These are phyloP conservation scores for Casuarius casuarius DNA, from an alignment of 2,113 vertebrate species.

Conservation along the genomic window DNA sequence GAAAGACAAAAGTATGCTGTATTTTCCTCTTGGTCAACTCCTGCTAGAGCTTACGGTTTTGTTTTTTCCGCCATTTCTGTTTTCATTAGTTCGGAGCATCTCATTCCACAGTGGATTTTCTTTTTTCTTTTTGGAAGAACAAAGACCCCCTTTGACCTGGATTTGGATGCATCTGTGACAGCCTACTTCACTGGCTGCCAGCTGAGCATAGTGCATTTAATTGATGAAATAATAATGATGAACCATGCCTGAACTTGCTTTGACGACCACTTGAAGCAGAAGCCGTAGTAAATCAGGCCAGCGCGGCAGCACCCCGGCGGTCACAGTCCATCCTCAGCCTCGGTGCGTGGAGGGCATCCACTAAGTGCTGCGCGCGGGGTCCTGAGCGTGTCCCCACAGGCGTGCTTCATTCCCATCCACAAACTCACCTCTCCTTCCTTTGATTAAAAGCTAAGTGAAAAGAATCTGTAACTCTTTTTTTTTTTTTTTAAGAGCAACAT, in stretches of 20 bases:
- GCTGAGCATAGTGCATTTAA: slow-evolving; percentile 72
- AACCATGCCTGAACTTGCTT: slow-evolving; percentile 65
- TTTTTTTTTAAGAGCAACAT: neutral
- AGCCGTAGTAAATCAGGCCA: slow-evolving; percentile 52
- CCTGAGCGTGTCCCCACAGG: neutral
- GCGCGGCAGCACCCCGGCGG: neutral
- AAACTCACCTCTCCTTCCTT: neutral
- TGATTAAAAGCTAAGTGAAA: slow-evolving; percentile 8
- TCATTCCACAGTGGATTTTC: neutral
- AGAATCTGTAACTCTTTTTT: neutral
- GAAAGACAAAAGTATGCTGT: neutral
- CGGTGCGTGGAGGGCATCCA: neutral
- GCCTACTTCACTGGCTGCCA: slow-evolving; percentile 67
- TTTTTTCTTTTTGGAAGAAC: slow-evolving; percentile 36
- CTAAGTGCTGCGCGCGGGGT: neutral
- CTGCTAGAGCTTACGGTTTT: slow-evolving; percentile 1
- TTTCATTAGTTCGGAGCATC: slow-evolving; percentile 39
- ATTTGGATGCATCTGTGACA: slow-evolving; percentile 71
- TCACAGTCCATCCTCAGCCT: neutral
- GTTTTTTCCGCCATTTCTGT: slow-evolving; percentile 31
- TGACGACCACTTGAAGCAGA: slow-evolving; percentile 67
- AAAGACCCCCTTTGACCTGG: slow-evolving; percentile 71
- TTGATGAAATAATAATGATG: slow-evolving; percentile 79
- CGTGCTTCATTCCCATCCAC: neutral
- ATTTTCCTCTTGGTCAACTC: slow-evolving; percentile 14